Evolutionary conservation across 2,888 invertebrate genomes (phyloP), one percentile per base, ranked within the genome.

Genomic region (Drosophila lacicola): DNA sequence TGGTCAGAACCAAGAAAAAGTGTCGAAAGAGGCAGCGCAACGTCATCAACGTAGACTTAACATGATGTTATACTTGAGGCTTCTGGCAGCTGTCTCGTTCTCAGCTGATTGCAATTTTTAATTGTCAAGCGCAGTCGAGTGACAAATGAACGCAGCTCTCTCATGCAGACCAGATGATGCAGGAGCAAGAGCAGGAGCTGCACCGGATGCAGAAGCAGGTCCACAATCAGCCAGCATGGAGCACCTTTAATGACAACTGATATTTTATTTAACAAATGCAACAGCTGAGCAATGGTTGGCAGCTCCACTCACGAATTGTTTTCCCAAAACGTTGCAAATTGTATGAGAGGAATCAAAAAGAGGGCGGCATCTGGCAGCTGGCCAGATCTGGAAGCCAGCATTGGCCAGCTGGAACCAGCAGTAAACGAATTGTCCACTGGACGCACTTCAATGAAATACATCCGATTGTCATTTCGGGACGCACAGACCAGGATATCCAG

Each of bases 101-200:
- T 62, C 73, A 73, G 73, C 60, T 66, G 73, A 65, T 70, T 77
- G 74, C 86, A 66, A 80, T 87, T 87, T 84, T 87, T 82, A 87
- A 87, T 85, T 84, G 85, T 87, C 82, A 84, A 82, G 71, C 73
- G 76, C 85, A 84, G 74, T 78, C 76, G 67, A 73, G 80, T 84
- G 85, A 84, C 80, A 84, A 84, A 87, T 84, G 58, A 73, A 81
- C 55, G 77, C 69, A 56, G 54, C 70, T 64, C 56, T 56, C 49
- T 54, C 13, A 11, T 37, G 17, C 63, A 53, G 36, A 42, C 14
- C 41, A 62, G 36, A n/a, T 10, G 17, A 14, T 8, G 33, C 29
- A 8, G 2, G 2, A 2, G 17, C 11, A 34, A 25, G 46, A 39
- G 39, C 34, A 33, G 11, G 34, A 47, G 10, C 19, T 9, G 33